These are phyloP conservation scores for Mus musculus DNA, from an alignment of 2,113 vertebrate genomes.

Conservation along the genomic window GRCm39 chr8:67780501-67781000, in stretches of 20 bases:
- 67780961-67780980: background rate
- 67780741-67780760: background rate
- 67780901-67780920: background rate
- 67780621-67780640: background rate
- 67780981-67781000: background rate
- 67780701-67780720: background rate
- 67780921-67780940: background rate
- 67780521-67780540: background rate
- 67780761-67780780: background rate
- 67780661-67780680: background rate
- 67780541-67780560: background rate
- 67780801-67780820: background rate
- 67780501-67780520: background rate
- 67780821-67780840: background rate
- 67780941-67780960: background rate
- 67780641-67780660: background rate
- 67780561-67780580: background rate
- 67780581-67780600: background rate
- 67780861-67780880: background rate
- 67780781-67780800: background rate
- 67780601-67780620: no score
- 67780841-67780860: background rate
- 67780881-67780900: background rate
- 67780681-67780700: background rate
- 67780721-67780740: background rate